Evolutionary conservation across 1,140 invertebrate species (phyloP).

Genomic region (Cataglyphis hispanica): DNA sequence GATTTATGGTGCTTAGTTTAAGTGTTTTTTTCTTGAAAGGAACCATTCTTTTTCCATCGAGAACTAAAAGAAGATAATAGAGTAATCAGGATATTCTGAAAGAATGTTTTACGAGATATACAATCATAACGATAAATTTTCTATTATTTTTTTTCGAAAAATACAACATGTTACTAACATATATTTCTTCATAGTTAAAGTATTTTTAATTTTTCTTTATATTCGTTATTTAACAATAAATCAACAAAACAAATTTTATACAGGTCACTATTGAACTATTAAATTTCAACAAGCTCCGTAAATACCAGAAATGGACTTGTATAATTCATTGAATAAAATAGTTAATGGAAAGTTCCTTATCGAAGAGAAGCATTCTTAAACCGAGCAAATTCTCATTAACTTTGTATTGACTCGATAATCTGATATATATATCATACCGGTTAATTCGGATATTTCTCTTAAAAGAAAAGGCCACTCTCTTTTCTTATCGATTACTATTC

Average conservation of each 20-base stretch:
- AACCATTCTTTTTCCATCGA: slow-evolving; percentile 1
- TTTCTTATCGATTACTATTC: slow-evolving; percentile 66
- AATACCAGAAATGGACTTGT: slow-evolving; percentile 33
- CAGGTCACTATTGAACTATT: neutral
- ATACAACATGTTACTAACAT: neutral
- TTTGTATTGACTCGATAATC: slow-evolving; percentile 43
- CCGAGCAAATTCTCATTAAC: slow-evolving; percentile 20
- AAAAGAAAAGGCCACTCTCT: slow-evolving; percentile 45
- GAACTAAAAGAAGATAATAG: neutral
- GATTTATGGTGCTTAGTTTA: neutral
- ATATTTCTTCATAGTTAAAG: neutral
- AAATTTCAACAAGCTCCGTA: slow-evolving; percentile 3
- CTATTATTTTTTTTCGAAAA: neutral
- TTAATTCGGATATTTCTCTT: slow-evolving; percentile 42
- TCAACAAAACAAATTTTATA: neutral
- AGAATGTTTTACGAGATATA: neutral
- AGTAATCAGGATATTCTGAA: slow-evolving; percentile 1
- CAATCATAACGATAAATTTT: neutral
- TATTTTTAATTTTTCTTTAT: neutral
- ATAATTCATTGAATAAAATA: slow-evolving; percentile 47
- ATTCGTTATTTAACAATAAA: slow-evolving; percentile 2
- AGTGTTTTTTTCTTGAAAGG: neutral
- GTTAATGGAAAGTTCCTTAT: slow-evolving; percentile 46
- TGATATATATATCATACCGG: slow-evolving; percentile 32
- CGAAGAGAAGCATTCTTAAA: slow-evolving; percentile 26